Evolutionary conservation across 2,113 vertebrate species (phyloP), one percentile per base, ranked within the genome.

Genomic region (Hassar affinis): DNA sequence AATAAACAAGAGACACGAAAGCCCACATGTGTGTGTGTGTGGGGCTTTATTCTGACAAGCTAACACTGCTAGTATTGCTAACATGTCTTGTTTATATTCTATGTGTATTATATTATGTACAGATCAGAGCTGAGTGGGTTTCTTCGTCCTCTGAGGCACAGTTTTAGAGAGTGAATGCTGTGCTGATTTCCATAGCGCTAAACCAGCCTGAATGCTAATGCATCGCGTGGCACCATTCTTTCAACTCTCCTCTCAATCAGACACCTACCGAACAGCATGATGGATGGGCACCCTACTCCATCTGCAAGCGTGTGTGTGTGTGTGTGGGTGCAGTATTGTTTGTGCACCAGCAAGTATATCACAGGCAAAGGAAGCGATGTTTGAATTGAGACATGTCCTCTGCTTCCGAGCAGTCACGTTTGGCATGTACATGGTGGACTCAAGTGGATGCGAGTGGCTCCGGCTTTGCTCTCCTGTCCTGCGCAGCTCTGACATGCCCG

Each of bases 141-240:
- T 35, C 51, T 66, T 33, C 75, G 68, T 68, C 68, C 38, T 79
- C 54, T n/a, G 38, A 84, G 83, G 52, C 42, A 17, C 27, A 35
- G 38, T 42, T 79, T 72, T 69, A 38, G 66, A 62, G 77, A 84
- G 64, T 56, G 42, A 79, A 72, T 56, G 76, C 75, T 59, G 45
- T 49, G 83, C 64, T 79, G 76, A 79, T 84, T 80, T 85, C 80
- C 61, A 83, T 80, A 42, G 20, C 38, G 84, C 78, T 52, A 72
- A 78, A 62, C 78, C 79, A 62, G 81, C 52, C 49, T 64, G 81
- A 83, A 87, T 85, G 77, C 77, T 83, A 83, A 83, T 83, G 71
- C 66, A 38, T 68, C 17, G 15, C 78, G 45, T 80, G 72, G 64
- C 74, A 61, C 84, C 42, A 51, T 75, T 83, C 81, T 78, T 57